phyloP scores from a whole-genome alignment of 2,797 vertebrate species.

The Pelochelys cantorii region DNA sequence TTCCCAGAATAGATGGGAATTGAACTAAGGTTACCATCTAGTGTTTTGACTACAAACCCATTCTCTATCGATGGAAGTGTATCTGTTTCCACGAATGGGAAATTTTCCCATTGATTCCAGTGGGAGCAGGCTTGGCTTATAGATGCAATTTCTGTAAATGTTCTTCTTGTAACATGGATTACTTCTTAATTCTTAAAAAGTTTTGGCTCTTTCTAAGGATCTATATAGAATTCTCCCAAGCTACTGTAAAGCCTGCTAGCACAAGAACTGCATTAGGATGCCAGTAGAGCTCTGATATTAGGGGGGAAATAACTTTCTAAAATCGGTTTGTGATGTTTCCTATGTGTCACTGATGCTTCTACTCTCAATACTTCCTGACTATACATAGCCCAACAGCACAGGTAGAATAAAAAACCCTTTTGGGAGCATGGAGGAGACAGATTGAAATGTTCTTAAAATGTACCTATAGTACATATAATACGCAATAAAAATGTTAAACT shows the following conservation, averaged over 20 bases:
- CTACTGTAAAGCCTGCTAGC: neutral
- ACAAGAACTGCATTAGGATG: neutral
- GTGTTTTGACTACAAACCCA: neutral
- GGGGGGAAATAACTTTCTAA: conserved; percentile 23
- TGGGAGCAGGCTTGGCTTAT: neutral
- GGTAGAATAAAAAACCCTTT: neutral
- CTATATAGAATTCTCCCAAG: conserved; percentile 10
- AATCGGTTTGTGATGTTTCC: conserved; percentile 30
- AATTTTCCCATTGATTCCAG: neutral
- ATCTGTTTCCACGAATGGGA: neutral
- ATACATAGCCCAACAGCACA: neutral
- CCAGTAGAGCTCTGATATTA: neutral
- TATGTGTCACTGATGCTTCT: neutral
- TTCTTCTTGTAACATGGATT: neutral
- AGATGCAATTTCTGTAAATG: neutral
- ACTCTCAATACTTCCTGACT: conserved; percentile 8
- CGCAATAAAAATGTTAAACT: neutral
- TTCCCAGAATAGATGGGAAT: neutral
- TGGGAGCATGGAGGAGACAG: neutral
- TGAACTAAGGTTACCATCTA: neutral
- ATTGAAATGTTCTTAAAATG: neutral
- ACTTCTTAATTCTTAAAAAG: conserved; percentile 34
- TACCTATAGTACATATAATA: neutral
- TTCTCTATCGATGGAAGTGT: neutral
- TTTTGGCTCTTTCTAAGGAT: neutral